Base-by-base conservation (phyloP, 2,888 invertebrate genomes). In the Cryptosula pallasiana region DNA sequence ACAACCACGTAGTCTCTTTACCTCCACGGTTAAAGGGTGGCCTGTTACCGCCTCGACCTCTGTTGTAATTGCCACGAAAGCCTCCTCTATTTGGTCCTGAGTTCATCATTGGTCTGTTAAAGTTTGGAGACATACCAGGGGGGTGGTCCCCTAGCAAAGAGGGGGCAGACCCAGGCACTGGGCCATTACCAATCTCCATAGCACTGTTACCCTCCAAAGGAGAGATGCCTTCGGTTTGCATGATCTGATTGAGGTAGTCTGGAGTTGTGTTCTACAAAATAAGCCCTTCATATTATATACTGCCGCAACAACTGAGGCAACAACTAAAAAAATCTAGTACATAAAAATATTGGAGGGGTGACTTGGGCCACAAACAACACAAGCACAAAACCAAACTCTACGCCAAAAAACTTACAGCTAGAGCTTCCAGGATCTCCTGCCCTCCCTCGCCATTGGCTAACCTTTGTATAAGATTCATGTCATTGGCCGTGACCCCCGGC, bases 391-490 rank as follows among this genome's bases (percentile, higher is more conserved):
- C n/a, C n/a, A n/a, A n/a, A n/a, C n/a, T 23, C 23, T 55, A 55
- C 9, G 25, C 3, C 55, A 16, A 55, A 23, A 13, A 29, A 32
- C 63, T 63, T 63, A 63, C 63, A 25, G 63, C 63, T 1, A 63
- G 63, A 27, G 63, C 63, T 27, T 63, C 63, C 2, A 63, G 63
- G 16, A 63, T 63, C n/a, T 63, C 63, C 27, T 63, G 63, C 13
- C 63, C 27, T 9, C 25, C 63, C 2, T 63, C 63, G 2, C 63
- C 63, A 63, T 63, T 63, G 63, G 63, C 63, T 27, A 63, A n/a
- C 27, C 32, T 63, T 32, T 63, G 63, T 32, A 63, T 63, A 16
- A 63, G 29, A n/a, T 63, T 32, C 63, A 63, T 63, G n/a, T 63
- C 34, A 5, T 63, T 63, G 27, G 63, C 63, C 29, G 63, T 32